Evolutionary conservation across 2,888 invertebrate genomes (phyloP), one percentile per base, ranked within the genome.

Genomic region (Hydrotaea cyrtoneurina): DNA sequence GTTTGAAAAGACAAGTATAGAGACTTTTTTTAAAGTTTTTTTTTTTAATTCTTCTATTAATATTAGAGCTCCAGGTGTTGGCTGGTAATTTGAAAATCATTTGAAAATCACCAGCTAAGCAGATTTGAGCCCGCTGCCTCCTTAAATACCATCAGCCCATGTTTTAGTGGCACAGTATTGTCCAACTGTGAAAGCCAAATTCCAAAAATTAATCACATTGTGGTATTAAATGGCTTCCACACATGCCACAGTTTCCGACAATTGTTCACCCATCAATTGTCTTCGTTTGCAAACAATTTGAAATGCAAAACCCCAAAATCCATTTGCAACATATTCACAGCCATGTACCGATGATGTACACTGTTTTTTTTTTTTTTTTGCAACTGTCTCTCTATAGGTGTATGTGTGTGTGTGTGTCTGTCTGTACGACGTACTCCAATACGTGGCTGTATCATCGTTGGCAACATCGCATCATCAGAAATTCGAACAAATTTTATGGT

Each of bases 401-500:
- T 36, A 36, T 36, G 7, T 43, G 11, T 13, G 13, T 8, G 15
- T 11, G 11, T 43, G 15, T 50, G 13, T 43, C 2, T 43, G 15
- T 43, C 43, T 43, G 13, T 43, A 43, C n/a, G 13, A 43, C 43
- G 10, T 13, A 43, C 15, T 13, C 43, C 3, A 43, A 43, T 43
- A 7, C 4, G 50, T 50, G n/a, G 1, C 50, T 50, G n/a, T 43
- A 13, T 50, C n/a, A 2, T 50, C 50, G n/a, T n/a, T n/a, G n/a
- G n/a, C n/a, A n/a, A n/a, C n/a, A n/a, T 50, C 50, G n/a, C n/a
- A 21, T 50, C 69, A 53, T 80, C 57, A 64, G 26, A 73, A 73
- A 55, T 46, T 72, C 39, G 39, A 71, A 78, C 31, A 71, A 15
- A 62, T 82, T 64, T 82, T 64, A 82, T 64, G 55, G 71, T 64